A percentile compares a stretch with the other conserved stretches of the same genome.
Evolutionary conservation across 2,888 invertebrate genomes (phyloP).

Genomic region (Caenorhabditis wallacei): DNA sequence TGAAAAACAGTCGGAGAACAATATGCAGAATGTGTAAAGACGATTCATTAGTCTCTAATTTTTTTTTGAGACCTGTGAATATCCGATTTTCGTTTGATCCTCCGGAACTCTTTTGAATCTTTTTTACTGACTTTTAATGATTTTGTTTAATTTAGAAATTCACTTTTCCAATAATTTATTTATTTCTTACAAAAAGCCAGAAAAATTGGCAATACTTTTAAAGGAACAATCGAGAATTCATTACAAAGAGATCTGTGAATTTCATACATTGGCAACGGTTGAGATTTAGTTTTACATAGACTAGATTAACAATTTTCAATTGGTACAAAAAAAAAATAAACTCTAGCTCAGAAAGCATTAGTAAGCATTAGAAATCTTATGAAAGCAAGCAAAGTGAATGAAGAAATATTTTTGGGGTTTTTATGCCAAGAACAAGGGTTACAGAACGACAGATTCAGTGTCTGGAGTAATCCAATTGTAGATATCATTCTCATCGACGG

Average conservation of each 20-base stretch:
- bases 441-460: constrained; percentile 65
- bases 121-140: no score
- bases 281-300: not conserved
- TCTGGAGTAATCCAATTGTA: constrained; percentile 65
- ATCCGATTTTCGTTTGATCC: no score
- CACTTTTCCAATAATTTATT: no score
- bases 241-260: not conserved
- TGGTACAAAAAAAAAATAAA: not conserved
- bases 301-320: not conserved
- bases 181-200: no score
- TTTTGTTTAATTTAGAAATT: no score
- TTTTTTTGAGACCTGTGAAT: no score
- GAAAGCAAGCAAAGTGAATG: not conserved
- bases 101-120: no score
- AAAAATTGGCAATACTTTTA: not conserved
- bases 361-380: not conserved
- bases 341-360: constrained; percentile 1
- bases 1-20: not conserved
- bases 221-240: not conserved
- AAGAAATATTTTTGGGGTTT: constrained; percentile 10
- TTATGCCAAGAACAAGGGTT: constrained; percentile 1
- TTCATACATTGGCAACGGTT: not conserved
- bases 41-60: no score
- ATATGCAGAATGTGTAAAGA: no score
- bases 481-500: constrained; percentile 47